Evolutionary conservation across 64 coral and sea anemone genomes (phyloP).

Genomic region (Anthopleura sola): DNA sequence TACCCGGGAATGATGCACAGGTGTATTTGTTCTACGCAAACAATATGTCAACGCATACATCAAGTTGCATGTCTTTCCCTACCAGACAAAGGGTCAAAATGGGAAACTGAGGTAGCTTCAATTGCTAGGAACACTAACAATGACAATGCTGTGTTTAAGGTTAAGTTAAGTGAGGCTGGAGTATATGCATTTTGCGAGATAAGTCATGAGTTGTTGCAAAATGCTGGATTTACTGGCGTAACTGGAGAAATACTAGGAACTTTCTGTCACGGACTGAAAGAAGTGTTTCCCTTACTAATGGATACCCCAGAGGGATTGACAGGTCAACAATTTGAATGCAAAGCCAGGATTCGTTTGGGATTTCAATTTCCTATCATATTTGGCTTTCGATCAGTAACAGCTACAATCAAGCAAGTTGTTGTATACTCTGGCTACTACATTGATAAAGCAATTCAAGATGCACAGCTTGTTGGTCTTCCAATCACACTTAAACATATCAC

Average conservation of each 20-base stretch:
- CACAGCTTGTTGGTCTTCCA: conserved; percentile 20
- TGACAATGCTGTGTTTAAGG: not conserved
- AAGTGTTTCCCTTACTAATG: conserved; percentile 33
- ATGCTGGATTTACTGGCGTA: conserved; percentile 23
- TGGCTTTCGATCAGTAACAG: conserved; percentile 9
- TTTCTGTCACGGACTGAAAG: conserved; percentile 22
- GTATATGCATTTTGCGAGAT: conserved; percentile 26
- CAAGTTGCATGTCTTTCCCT: too few relatives aligned
- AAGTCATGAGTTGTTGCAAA: conserved; percentile 10
- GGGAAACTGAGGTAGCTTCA: too few relatives aligned
- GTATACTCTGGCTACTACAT: conserved; percentile 36
- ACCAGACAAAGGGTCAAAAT: too few relatives aligned
- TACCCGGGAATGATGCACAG: conserved; percentile 17
- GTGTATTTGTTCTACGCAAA: conserved; percentile 8
- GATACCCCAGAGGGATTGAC: conserved; percentile 29
- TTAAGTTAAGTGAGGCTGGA: not conserved
- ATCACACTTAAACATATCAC: conserved; percentile 22
- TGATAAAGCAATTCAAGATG: conserved; percentile 39
- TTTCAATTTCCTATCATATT: conserved; percentile 18
- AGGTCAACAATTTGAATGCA: conserved; percentile 1
- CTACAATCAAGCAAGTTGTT: conserved; percentile 46
- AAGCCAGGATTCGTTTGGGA: conserved; percentile 13
- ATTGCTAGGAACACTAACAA: too few relatives aligned
- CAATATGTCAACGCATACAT: too few relatives aligned
- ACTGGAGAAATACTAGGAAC: conserved; percentile 22